Conservation (phyloP, 2,113 vertebrate genomes). For the Pelmatolapia mariae region DNA sequence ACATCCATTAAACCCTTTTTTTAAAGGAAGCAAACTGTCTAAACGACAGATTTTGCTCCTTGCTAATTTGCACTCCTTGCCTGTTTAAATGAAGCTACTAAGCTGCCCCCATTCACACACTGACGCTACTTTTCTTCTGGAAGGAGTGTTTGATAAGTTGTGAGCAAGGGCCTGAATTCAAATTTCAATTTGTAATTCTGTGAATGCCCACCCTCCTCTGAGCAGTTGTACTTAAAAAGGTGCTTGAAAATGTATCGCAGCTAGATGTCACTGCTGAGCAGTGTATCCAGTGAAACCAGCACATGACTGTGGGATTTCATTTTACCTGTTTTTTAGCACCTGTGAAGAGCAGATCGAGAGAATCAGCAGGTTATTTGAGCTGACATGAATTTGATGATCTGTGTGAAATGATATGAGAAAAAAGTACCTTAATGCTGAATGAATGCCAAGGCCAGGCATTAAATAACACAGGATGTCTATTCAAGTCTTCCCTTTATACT, state of each 20-base stretch:
- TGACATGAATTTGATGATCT: background rate
- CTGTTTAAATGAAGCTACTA: background rate
- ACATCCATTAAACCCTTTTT: background rate
- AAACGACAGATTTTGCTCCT: background rate
- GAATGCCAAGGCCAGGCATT: constrained; percentile 31
- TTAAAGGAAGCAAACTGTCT: background rate
- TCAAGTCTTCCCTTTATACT: constrained; percentile 53
- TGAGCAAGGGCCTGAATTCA: constrained; percentile 1
- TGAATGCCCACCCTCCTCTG: background rate
- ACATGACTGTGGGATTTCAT: background rate
- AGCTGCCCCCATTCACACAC: background rate
- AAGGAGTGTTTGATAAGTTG: background rate
- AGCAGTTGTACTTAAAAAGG: constrained; percentile 9
- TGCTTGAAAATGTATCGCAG: background rate
- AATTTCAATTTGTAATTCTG: background rate
- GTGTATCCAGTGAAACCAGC: background rate
- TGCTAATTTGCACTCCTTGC: constrained; percentile 2
- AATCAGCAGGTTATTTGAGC: background rate
- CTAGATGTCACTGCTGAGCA: constrained; percentile 14
- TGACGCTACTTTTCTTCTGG: constrained; percentile 11
- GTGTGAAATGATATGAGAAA: background rate
- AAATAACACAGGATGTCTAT: constrained; percentile 28
- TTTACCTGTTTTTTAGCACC: background rate
- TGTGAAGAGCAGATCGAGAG: background rate
- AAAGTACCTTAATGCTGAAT: constrained; percentile 24